phyloP scores from a whole-genome alignment of 2,113 vertebrate species.

The Rhinopomastus cyanomelas region DNA sequence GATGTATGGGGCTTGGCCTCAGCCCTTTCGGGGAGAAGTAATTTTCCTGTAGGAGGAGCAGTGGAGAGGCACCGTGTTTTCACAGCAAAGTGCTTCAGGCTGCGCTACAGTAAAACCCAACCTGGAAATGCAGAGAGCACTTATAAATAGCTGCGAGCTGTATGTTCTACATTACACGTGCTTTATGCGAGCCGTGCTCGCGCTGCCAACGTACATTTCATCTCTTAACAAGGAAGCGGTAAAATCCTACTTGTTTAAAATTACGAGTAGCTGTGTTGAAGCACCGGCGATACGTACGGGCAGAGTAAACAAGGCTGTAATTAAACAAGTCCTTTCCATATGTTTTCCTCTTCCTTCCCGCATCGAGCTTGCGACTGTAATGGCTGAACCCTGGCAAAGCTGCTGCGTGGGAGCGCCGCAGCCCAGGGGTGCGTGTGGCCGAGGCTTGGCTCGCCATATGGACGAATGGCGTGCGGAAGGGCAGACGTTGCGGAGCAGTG shows the following conservation, averaged over 20 bases:
- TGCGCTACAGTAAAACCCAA: background rate
- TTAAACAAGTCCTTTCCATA: background rate
- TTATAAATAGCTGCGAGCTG: slow-evolving; percentile 43
- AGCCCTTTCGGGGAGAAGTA: background rate
- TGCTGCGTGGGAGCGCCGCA: background rate
- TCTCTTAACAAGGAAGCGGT: background rate
- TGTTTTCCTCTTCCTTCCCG: background rate
- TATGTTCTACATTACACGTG: slow-evolving; percentile 24
- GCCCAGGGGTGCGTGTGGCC: background rate
- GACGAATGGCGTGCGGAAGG: background rate
- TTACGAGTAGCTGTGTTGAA: background rate
- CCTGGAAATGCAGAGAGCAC: slow-evolving; percentile 24
- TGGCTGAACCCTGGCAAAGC: background rate
- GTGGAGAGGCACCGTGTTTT: slow-evolving; percentile 1
- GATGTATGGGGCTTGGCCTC: background rate
- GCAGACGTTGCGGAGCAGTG: background rate
- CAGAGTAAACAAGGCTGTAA: background rate
- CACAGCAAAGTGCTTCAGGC: slow-evolving; percentile 5
- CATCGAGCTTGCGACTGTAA: background rate
- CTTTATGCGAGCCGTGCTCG: background rate
- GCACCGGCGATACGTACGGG: background rate
- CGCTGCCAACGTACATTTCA: background rate
- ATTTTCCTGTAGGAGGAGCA: slow-evolving; percentile 47
- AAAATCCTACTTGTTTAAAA: background rate
- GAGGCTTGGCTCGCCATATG: background rate